A percentile compares a stretch with the other conserved stretches of the same genome.
These are phyloP conservation scores for Vicugna pacos DNA, from an alignment of 2,113 vertebrate species.

Conservation along the genomic window DNA sequence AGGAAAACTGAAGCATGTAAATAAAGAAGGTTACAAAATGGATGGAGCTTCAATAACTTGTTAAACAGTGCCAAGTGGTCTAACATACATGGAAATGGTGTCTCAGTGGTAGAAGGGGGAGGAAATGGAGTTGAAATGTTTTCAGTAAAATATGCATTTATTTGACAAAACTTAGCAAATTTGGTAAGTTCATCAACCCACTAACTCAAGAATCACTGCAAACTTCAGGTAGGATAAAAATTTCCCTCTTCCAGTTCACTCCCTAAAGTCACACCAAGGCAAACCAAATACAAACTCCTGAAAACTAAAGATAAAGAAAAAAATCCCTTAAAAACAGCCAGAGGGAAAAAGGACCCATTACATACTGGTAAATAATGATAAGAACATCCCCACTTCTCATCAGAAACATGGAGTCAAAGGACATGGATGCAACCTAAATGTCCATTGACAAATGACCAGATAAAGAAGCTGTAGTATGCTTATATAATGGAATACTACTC, in stretches of 20 bases:
- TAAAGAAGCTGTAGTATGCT: too few species aligned
- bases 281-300: neutral
- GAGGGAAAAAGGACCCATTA: neutral
- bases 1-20: neutral
- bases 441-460: too few species aligned
- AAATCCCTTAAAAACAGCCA: neutral
- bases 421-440: too few species aligned
- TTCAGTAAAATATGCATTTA: neutral
- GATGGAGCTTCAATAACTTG: neutral
- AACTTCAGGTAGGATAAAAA: neutral
- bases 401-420: neutral
- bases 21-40: neutral
- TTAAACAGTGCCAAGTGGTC: neutral
- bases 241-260: neutral
- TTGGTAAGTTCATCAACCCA: neutral
- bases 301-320: neutral
- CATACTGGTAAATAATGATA: neutral
- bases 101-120: neutral
- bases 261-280: neutral
- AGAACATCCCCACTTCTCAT: neutral
- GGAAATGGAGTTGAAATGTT: neutral
- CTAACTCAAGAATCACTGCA: neutral
- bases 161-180: neutral
- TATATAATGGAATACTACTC: too few species aligned
- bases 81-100: neutral